These are phyloP conservation scores for Lasaia peninsularis DNA, from an alignment of 1,140 invertebrate genomes.

Conservation along the genomic window DNA sequence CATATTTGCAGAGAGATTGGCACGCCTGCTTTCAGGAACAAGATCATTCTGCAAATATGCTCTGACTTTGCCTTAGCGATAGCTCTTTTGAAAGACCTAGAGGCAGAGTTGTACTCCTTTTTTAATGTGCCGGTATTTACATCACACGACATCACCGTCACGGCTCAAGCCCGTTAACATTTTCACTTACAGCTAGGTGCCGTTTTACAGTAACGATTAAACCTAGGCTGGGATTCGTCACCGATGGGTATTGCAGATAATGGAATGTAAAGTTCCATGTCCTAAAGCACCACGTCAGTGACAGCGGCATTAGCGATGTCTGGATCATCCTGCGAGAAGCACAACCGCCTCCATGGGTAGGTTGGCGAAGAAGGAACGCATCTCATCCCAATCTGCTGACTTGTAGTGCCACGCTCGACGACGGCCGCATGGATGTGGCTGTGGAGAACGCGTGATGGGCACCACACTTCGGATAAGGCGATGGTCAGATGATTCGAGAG, in stretches of 20 bases:
- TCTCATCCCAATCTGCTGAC: constrained; percentile 17
- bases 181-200: too few species aligned
- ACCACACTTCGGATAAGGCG: constrained; percentile 18
- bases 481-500: constrained; percentile 21
- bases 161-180: not conserved
- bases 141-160: not conserved
- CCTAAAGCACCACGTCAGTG: constrained; percentile 14
- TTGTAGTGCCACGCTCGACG: not conserved
- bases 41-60: not conserved
- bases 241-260: constrained; percentile 1
- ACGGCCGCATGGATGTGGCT: not conserved
- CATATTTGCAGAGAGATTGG: too few species aligned
- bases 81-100: too few species aligned
- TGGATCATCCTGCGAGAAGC: constrained; percentile 11
- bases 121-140: not conserved
- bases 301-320: not conserved
- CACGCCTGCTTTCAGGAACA: too few species aligned
- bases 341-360: constrained; percentile 15
- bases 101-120: not conserved
- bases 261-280: constrained; percentile 20
- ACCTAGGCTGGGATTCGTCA: constrained; percentile 4
- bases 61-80: not conserved
- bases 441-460: not conserved
- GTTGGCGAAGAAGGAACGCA: constrained; percentile 16
- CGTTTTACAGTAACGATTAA: constrained; percentile 6